Percentiles rank a stretch among this genome's conserved stretches.
Conservation (phyloP, 2,113 vertebrate species). For the Columba janthina region DNA sequence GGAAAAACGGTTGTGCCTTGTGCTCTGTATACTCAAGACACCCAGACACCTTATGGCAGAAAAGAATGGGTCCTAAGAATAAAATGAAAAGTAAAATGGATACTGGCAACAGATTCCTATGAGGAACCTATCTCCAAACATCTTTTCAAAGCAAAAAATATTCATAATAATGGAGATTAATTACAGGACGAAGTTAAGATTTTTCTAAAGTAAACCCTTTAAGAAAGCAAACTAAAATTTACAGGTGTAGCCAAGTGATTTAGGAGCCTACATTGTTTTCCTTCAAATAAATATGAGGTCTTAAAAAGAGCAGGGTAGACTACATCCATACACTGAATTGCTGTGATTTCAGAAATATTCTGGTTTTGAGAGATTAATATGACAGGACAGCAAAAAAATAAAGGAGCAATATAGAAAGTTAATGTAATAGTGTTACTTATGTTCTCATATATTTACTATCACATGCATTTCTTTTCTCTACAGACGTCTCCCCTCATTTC, state of each 20-base stretch:
- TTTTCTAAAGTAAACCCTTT: not conserved
- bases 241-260: not conserved
- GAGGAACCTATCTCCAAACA: accelerated
- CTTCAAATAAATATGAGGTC: not conserved
- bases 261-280: not conserved
- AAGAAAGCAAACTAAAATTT: not conserved
- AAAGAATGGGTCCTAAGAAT: not conserved
- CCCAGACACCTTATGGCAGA: not conserved
- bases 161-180: not conserved
- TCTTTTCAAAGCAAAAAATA: not conserved
- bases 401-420: not conserved
- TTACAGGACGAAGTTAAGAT: not conserved
- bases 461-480: not conserved
- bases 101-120: not conserved
- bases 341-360: not conserved
- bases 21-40: not conserved
- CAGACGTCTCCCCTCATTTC: not conserved
- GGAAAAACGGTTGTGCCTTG: not conserved
- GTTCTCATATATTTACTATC: not conserved
- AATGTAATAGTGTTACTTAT: not conserved
- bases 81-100: not conserved
- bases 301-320: not conserved
- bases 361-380: not conserved
- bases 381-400: not conserved
- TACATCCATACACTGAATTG: not conserved